phyloP scores from a whole-genome alignment of 1,140 invertebrate genomes.

The Drosophila rhopaloa region DNA sequence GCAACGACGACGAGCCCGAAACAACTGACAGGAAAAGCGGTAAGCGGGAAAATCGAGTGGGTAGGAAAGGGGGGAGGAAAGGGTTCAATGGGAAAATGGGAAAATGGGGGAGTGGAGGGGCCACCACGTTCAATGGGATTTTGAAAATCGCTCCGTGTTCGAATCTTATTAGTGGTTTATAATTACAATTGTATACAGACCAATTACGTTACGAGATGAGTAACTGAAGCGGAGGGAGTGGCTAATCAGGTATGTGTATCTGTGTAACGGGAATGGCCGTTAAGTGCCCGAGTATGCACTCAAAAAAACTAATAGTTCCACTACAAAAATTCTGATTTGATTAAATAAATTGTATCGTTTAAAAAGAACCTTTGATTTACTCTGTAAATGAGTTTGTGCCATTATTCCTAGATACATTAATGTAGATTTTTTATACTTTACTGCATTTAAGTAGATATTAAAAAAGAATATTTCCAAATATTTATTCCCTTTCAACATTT shows the following conservation, averaged over 20 bases:
- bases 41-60: background rate
- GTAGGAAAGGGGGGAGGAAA: background rate
- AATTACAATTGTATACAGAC: slow-evolving; percentile 82
- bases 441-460: too few relatives aligned
- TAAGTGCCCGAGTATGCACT: slow-evolving; percentile 47
- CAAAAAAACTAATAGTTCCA: background rate
- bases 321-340: too few relatives aligned
- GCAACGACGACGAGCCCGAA: slow-evolving; percentile 33
- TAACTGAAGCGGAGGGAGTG: slow-evolving; percentile 29
- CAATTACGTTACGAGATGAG: slow-evolving; percentile 73
- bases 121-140: slow-evolving; percentile 51
- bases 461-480: too few relatives aligned
- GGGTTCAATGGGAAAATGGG: background rate
- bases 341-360: too few relatives aligned
- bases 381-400: too few relatives aligned
- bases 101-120: background rate
- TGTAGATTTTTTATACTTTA: too few relatives aligned
- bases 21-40: slow-evolving; percentile 6
- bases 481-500: too few relatives aligned
- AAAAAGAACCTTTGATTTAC: too few relatives aligned
- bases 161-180: slow-evolving; percentile 83
- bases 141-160: slow-evolving; percentile 77
- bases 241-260: slow-evolving; percentile 40
- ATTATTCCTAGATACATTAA: too few relatives aligned
- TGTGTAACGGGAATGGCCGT: slow-evolving; percentile 47